phyloP scores from a whole-genome alignment of 2,888 invertebrate species.

The Alcis repandata region DNA sequence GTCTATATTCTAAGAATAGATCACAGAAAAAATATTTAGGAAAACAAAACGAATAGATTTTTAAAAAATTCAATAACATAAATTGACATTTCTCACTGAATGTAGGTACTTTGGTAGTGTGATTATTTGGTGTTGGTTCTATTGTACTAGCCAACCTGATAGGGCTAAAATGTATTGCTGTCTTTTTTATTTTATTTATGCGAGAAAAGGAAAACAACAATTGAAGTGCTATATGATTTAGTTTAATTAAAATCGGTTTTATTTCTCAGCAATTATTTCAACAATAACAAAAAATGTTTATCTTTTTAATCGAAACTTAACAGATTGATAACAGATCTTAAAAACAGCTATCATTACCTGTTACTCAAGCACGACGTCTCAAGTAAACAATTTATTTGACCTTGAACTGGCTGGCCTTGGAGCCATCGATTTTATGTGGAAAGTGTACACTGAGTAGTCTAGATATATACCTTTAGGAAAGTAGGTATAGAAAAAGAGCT shows the following conservation, averaged over 20 bases:
- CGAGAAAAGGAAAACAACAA: constrained; percentile 2
- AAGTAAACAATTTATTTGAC: constrained; percentile 41
- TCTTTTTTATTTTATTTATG: neutral
- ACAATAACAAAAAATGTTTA: neutral
- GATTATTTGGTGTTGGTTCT: no score
- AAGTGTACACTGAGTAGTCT: constrained; percentile 2
- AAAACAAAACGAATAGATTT: no score
- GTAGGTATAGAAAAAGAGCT: neutral
- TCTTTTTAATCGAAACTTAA: neutral
- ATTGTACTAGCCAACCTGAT: no score
- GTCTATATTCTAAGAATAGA: no score
- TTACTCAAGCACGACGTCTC: constrained; percentile 20
- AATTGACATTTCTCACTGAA: no score
- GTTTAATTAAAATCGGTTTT: no score
- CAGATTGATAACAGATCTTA: constrained; percentile 9
- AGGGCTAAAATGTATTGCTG: no score
- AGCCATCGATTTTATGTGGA: constrained; percentile 40
- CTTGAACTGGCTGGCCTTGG: constrained; percentile 43
- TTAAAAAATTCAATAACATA: no score
- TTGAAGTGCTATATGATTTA: no score
- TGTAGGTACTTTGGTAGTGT: no score
- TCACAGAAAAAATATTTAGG: no score
- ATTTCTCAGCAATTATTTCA: no score
- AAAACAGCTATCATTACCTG: constrained; percentile 20
- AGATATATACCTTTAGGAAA: neutral